Percentiles rank a stretch among this genome's conserved stretches.
phyloP scores from a whole-genome alignment of 2,888 invertebrate genomes.

The Orthosia gothica region DNA sequence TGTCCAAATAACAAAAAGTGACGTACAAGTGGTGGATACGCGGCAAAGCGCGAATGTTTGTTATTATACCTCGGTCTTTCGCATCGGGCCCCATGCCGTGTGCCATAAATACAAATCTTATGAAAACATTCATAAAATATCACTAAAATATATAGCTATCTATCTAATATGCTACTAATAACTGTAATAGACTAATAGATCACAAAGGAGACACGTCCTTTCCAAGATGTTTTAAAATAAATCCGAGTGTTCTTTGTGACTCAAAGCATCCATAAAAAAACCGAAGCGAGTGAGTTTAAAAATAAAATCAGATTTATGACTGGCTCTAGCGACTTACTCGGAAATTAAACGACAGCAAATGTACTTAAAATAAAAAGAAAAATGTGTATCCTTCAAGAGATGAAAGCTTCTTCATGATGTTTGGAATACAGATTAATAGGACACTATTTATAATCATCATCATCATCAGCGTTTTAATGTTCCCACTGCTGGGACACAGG shows the following conservation, averaged over 20 bases:
- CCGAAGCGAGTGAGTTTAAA: constrained; percentile 75
- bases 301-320: constrained; percentile 77
- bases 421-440: constrained; percentile 24
- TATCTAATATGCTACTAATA: constrained; percentile 20
- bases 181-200: constrained; percentile 40
- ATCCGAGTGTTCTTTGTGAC: constrained; percentile 46
- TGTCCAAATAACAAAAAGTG: constrained; percentile 64
- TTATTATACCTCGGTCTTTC: constrained; percentile 40
- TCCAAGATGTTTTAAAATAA: constrained; percentile 31
- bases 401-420: constrained; percentile 29
- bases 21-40: constrained; percentile 48
- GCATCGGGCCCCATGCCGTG: not conserved
- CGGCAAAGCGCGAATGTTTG: constrained; percentile 38
- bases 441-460: constrained; percentile 4
- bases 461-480: no score
- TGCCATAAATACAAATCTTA: constrained; percentile 6
- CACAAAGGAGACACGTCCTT: constrained; percentile 19
- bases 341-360: constrained; percentile 69
- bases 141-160: constrained; percentile 5
- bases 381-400: constrained; percentile 44
- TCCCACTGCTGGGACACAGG: no score
- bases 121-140: not conserved
- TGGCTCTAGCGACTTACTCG: constrained; percentile 69
- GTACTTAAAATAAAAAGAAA: constrained; percentile 60
- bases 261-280: constrained; percentile 75